A percentile compares a stretch with the other conserved stretches of the same genome.
Evolutionary conservation across 2,797 vertebrate genomes (phyloP).

Genomic region (Pseudochirops cupreus): DNA sequence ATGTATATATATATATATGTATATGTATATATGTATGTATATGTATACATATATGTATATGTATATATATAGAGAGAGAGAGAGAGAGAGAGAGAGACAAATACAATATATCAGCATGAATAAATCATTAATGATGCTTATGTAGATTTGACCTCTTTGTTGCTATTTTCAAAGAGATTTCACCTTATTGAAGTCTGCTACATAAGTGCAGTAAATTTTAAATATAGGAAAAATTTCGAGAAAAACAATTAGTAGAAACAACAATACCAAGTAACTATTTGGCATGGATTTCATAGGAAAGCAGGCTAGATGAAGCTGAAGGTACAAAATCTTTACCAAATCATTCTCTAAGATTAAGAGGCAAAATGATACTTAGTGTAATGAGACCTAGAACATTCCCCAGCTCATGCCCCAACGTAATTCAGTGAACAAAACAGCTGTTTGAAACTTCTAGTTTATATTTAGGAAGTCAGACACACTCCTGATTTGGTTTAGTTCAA

Average conservation of each 20-base stretch:
- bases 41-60: neutral
- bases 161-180: neutral
- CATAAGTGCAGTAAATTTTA: neutral
- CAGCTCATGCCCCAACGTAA: neutral
- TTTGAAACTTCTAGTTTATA: neutral
- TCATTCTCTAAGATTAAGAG: neutral
- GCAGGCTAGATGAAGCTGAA: neutral
- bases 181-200: neutral
- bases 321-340: neutral
- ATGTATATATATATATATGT: too few species aligned
- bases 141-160: neutral
- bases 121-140: neutral
- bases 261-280: neutral
- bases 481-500: neutral
- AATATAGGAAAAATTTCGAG: neutral
- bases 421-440: neutral
- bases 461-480: neutral
- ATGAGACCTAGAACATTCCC: neutral
- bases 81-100: too few species aligned
- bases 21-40: too few species aligned
- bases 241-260: neutral
- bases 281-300: neutral
- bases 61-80: too few species aligned
- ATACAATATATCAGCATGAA: neutral
- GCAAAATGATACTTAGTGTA: neutral